These are phyloP conservation scores for Sycophaga agraensis DNA, from an alignment of 1,140 invertebrate genomes.

Conservation along the genomic window DNA sequence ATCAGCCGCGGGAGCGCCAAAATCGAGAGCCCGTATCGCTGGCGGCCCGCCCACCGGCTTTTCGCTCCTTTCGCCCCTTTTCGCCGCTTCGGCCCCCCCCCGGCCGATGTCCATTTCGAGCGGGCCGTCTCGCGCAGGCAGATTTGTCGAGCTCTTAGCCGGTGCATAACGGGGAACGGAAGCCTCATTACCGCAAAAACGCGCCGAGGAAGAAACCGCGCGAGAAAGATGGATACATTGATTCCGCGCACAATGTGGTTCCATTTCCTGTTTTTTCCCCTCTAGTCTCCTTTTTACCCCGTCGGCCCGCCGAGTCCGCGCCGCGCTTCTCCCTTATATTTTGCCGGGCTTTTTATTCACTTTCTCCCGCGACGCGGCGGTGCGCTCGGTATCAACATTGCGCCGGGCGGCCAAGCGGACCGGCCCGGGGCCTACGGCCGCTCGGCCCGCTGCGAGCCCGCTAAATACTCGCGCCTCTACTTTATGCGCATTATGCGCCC, in stretches of 20 bases:
- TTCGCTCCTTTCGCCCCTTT: neutral
- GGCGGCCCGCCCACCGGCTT: neutral
- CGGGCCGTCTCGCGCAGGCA: no score
- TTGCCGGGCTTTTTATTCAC: no score
- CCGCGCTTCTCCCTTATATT: no score
- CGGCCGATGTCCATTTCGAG: no score
- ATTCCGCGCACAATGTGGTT: constrained; percentile 1
- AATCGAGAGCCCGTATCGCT: neutral
- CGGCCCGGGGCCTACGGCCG: no score
- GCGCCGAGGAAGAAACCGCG: neutral
- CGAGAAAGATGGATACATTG: neutral
- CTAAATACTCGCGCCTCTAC: no score
- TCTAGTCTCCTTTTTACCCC: neutral
- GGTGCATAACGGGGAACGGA: constrained; percentile 9
- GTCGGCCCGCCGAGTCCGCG: neutral
- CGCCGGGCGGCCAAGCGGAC: no score
- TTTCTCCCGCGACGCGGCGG: neutral
- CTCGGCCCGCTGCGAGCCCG: no score
- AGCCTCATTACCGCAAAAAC: constrained; percentile 7
- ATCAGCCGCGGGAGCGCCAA: neutral
- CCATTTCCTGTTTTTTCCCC: constrained; percentile 16
- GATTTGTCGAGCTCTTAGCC: no score
- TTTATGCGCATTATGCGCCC: no score
- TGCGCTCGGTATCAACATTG: no score
- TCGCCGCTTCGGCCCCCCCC: neutral